These are phyloP conservation scores for Drosophila austrosaltans DNA, from an alignment of 2,888 invertebrate genomes.

Conservation along the genomic window DNA sequence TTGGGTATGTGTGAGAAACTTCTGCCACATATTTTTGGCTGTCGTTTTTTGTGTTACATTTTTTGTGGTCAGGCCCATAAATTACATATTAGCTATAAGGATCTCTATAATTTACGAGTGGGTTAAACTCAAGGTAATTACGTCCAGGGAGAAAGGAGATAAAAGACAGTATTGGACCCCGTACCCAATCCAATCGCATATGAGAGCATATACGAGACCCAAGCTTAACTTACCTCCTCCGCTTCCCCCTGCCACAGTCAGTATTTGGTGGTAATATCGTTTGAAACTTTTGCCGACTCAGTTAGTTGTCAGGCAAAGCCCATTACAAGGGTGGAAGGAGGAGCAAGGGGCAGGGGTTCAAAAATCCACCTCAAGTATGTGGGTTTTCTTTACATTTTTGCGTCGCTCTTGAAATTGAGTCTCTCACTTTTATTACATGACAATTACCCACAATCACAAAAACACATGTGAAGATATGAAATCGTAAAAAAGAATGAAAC, in stretches of 20 bases:
- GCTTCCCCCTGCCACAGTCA: background rate
- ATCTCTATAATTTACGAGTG: constrained; percentile 77
- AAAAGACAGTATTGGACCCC: constrained; percentile 2
- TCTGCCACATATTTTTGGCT: constrained; percentile 26
- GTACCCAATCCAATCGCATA: background rate
- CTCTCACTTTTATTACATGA: constrained; percentile 66
- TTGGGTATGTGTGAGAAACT: constrained; percentile 40
- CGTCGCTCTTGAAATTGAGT: constrained; percentile 24
- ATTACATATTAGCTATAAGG: constrained; percentile 78
- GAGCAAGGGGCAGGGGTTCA: constrained; percentile 20
- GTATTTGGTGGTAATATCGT: background rate
- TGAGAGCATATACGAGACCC: no score
- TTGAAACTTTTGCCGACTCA: constrained; percentile 38
- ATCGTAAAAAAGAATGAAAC: constrained; percentile 68
- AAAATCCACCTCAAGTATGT: constrained; percentile 21
- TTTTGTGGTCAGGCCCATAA: constrained; percentile 60
- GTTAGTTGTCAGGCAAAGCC: constrained; percentile 17
- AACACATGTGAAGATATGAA: constrained; percentile 49
- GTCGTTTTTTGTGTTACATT: constrained; percentile 27
- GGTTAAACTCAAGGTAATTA: constrained; percentile 66
- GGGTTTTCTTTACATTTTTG: constrained; percentile 42
- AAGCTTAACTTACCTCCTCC: background rate
- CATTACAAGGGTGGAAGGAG: background rate
- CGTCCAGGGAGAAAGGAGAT: constrained; percentile 20
- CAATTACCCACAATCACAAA: constrained; percentile 70